These are phyloP conservation scores for Leptodirus hochenwartii DNA, from an alignment of 2,888 invertebrate species.

Conservation along the genomic window DNA sequence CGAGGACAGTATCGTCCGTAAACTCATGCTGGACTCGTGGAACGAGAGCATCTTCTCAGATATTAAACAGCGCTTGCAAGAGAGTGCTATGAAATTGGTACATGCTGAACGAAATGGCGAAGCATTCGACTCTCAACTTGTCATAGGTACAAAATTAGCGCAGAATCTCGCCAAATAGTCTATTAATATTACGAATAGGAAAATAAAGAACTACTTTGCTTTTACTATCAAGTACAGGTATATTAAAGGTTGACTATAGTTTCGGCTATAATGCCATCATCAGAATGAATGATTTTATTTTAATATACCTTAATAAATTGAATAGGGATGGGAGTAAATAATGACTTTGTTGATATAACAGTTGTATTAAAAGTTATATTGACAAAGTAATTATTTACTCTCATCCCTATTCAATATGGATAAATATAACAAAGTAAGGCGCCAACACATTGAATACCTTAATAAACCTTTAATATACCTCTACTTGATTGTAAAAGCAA, in stretches of 20 bases:
- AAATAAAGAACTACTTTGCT: no score
- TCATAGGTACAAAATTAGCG: slow-evolving; percentile 51
- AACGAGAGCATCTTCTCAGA: slow-evolving; percentile 92
- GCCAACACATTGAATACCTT: no score
- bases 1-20: slow-evolving; percentile 82
- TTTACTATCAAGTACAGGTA: no score
- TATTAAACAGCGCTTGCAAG: slow-evolving; percentile 82
- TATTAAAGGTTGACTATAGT: no score
- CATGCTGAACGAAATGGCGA: slow-evolving; percentile 94
- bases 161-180: not conserved
- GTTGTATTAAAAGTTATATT: no score
- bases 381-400: no score
- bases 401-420: no score
- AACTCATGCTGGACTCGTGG: slow-evolving; percentile 98
- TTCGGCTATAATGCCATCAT: no score
- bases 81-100: slow-evolving; percentile 95
- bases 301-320: not conserved
- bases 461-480: slow-evolving; percentile 1
- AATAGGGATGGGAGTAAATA: no score
- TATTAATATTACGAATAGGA: not conserved
- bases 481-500: no score
- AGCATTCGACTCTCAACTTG: slow-evolving; percentile 92
- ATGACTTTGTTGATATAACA: no score
- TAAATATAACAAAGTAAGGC: no score
- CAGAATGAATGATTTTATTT: not conserved